Base-by-base conservation (phyloP, 2,113 vertebrate genomes). In the Chaetops frenatus region DNA sequence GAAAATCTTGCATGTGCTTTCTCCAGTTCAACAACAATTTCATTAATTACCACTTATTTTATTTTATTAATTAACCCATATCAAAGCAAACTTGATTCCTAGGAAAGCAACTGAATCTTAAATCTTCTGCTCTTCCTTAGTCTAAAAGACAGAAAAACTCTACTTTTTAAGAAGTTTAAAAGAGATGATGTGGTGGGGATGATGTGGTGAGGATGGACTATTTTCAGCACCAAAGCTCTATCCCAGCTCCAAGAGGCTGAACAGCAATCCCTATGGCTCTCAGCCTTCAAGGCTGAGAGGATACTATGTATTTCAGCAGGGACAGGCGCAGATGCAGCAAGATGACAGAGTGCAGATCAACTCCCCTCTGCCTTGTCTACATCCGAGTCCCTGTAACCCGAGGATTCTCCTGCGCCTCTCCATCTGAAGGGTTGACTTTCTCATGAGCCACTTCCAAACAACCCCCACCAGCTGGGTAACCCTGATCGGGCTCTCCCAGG, bases 401-500 rank as follows among this genome's bases (percentile, higher is more conserved):
- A 35, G 29, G n/a, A 36, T 53, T 47, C 38, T 50, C 2, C 1
- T n/a, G 62, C 36, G 62, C 36, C 31, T 13, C 58, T 15, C 73
- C 73, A 40, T 44, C 22, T 21, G 11, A 67, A 15, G 17, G 28
- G 11, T 8, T 21, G 23, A n/a, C 6, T 69, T 45, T 35, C 86
- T 56, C 38, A 10, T 1, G 9, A 65, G 29, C 27, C 65, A 3
- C 56, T 38, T 44, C 1, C 64, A 25, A 40, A 45, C 1, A 10
- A 33, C 8, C 17, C 20, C 9, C 13, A 20, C 7, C 50, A 42
- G 31, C 27, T 0, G 4, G 8, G 45, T 33, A 44, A 61, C 40
- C 10, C 48, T 7, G 29, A 4, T 29, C 18, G 1, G 6, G 54
- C 50, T 66, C 62, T 17, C 36, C 9, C 0, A 0, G 60, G n/a